Evolutionary conservation across 2,113 vertebrate species (phyloP).

Genomic region (Myxocyprinus asiaticus): DNA sequence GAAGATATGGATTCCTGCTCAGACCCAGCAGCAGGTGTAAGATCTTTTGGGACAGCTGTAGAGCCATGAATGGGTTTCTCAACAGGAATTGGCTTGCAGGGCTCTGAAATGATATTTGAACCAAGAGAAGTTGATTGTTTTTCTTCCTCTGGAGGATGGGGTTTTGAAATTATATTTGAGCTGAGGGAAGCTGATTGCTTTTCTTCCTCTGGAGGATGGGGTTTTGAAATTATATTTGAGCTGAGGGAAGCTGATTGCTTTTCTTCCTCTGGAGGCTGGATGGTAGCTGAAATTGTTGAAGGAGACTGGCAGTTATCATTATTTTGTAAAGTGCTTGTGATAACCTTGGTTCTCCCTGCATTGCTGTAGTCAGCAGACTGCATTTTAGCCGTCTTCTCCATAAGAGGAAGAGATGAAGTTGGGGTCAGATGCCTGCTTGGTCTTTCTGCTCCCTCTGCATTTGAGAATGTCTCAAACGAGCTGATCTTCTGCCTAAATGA

Average conservation of each 20-base stretch:
- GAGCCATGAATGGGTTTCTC: constrained; percentile 2
- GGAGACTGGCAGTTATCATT: constrained; percentile 20
- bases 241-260: neutral
- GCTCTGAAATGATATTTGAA: constrained; percentile 35
- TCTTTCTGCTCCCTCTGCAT: constrained; percentile 69
- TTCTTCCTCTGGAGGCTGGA: constrained; percentile 9
- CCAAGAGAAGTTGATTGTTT: constrained; percentile 2
- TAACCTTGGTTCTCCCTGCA: constrained; percentile 2
- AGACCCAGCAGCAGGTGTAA: neutral
- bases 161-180: constrained; percentile 33
- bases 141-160: constrained; percentile 11
- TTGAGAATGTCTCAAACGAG: constrained; percentile 88
- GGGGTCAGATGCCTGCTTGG: constrained; percentile 59
- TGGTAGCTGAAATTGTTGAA: neutral
- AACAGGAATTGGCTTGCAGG: constrained; percentile 12
- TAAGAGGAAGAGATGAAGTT: constrained; percentile 43
- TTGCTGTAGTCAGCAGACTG: constrained; percentile 16
- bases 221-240: constrained; percentile 35
- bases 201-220: constrained; percentile 11
- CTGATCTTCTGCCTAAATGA: constrained; percentile 89
- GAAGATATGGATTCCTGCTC: constrained; percentile 45
- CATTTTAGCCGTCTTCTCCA: constrained; percentile 50
- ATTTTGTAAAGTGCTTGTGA: constrained; percentile 40
- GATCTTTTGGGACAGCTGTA: neutral
- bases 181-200: neutral